phyloP scores from a whole-genome alignment of 2,888 invertebrate genomes.

The Tachystola acroxantha region DNA sequence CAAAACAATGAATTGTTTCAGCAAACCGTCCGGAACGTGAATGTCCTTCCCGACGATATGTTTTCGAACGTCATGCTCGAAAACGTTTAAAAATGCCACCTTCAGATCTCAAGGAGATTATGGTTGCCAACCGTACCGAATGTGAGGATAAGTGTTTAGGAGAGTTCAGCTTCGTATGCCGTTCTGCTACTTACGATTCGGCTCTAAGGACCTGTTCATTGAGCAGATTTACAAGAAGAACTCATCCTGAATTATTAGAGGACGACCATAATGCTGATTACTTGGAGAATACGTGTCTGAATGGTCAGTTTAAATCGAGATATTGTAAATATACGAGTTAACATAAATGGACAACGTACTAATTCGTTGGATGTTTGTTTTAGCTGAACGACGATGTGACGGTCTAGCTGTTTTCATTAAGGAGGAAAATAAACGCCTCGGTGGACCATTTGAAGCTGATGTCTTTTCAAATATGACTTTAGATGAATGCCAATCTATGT shows the following conservation, averaged over 20 bases:
- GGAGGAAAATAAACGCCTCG: slow-evolving; percentile 91
- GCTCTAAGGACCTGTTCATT: slow-evolving; percentile 87
- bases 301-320: slow-evolving; percentile 76
- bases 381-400: slow-evolving; percentile 91
- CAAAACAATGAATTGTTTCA: slow-evolving; percentile 28
- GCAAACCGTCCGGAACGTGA: slow-evolving; percentile 91
- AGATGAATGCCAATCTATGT: slow-evolving; percentile 93
- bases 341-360: too few relatives aligned
- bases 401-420: slow-evolving; percentile 92
- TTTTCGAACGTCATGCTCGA: slow-evolving; percentile 91
- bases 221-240: slow-evolving; percentile 89
- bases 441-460: slow-evolving; percentile 93
- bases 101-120: slow-evolving; percentile 90
- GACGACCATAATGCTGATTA: slow-evolving; percentile 94
- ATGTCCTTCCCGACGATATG: slow-evolving; percentile 92
- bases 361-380: too few relatives aligned
- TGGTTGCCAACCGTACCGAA: slow-evolving; percentile 90
- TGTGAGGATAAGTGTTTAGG: slow-evolving; percentile 94
- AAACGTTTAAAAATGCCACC: slow-evolving; percentile 89
- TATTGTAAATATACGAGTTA: too few relatives aligned
- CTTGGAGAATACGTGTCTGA: slow-evolving; percentile 93
- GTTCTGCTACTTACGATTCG: slow-evolving; percentile 91
- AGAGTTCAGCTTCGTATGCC: slow-evolving; percentile 92
- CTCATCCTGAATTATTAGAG: slow-evolving; percentile 90
- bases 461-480: slow-evolving; percentile 91